phyloP scores from a whole-genome alignment of 2,113 vertebrate genomes.

The Raja brachyura region DNA sequence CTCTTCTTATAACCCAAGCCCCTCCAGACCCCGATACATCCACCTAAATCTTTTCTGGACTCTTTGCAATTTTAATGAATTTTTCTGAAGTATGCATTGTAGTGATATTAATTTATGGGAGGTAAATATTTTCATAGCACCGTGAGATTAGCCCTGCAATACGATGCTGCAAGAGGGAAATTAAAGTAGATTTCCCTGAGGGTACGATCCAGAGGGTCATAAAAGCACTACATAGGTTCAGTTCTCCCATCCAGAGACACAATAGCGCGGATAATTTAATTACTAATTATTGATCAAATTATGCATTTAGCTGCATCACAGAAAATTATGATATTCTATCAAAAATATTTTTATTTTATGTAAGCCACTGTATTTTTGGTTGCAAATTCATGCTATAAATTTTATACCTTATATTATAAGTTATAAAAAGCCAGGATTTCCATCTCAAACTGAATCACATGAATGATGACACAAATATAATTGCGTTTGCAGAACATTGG shows the following conservation, averaged over 20 bases:
- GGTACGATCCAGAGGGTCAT: background rate
- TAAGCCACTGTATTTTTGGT: background rate
- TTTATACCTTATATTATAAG: background rate
- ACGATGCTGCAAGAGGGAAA: background rate
- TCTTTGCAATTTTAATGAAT: too few relatives aligned
- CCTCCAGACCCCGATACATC: too few relatives aligned
- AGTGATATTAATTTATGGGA: background rate
- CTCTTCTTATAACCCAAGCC: too few relatives aligned
- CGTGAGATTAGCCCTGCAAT: background rate
- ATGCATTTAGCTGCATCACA: background rate
- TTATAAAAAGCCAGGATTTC: background rate
- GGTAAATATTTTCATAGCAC: background rate
- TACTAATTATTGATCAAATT: slow-evolving; percentile 1
- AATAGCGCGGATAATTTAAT: background rate
- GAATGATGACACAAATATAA: background rate
- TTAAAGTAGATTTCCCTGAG: background rate
- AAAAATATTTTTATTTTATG: background rate
- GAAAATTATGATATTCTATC: background rate
- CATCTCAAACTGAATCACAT: background rate
- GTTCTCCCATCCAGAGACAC: background rate
- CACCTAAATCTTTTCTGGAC: too few relatives aligned
- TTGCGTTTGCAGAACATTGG: background rate
- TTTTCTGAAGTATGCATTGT: background rate
- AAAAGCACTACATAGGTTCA: background rate
- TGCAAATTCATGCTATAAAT: background rate